A percentile compares a stretch with the other conserved stretches of the same genome.
Evolutionary conservation across 2,113 vertebrate genomes (phyloP).

Genomic region (Rallus limicola): DNA sequence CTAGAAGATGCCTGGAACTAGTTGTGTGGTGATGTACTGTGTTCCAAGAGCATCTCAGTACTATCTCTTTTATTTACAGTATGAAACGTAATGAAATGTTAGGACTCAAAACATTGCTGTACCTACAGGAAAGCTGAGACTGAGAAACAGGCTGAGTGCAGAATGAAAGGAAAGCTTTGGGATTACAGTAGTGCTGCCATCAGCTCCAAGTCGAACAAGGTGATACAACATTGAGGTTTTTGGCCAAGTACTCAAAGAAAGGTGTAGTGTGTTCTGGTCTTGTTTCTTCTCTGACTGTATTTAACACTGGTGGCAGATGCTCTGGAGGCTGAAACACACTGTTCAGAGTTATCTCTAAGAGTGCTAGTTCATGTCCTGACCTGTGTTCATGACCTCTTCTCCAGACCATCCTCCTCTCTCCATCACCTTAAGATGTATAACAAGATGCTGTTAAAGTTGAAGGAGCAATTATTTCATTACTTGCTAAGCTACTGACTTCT

Average conservation of each 20-base stretch:
- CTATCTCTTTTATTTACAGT: background rate
- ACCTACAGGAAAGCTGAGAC: background rate
- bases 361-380: background rate
- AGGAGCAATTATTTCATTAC: background rate
- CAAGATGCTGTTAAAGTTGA: background rate
- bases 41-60: background rate
- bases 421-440: background rate
- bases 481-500: background rate
- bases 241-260: background rate
- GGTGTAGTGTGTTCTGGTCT: background rate
- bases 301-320: background rate
- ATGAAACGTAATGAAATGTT: background rate
- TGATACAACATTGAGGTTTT: background rate
- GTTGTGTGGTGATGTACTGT: background rate
- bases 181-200: rapidly evolving
- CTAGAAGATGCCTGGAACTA: background rate
- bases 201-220: background rate
- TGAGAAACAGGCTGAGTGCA: background rate
- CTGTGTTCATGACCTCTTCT: background rate
- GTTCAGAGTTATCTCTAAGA: background rate
- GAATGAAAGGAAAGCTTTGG: background rate
- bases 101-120: background rate
- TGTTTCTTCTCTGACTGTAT: background rate
- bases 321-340: background rate
- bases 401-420: background rate